phyloP scores from a whole-genome alignment of 2,888 invertebrate species.

The Dyspetes luteomarginatus region DNA sequence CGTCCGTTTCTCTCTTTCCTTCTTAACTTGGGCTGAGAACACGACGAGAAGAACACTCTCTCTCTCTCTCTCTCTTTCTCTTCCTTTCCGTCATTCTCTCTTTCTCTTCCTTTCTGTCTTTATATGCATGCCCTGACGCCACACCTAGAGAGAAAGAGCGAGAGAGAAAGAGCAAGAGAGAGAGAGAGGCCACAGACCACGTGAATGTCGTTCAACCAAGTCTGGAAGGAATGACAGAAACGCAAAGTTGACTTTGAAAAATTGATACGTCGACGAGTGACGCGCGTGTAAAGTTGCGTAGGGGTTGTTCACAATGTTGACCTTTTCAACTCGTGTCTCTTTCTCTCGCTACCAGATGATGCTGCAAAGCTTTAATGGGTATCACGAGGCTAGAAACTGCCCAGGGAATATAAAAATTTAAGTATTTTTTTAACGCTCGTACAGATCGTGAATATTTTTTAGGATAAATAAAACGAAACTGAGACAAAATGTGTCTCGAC shows the following conservation, averaged over 20 bases:
- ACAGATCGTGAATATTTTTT: slow-evolving; percentile 57
- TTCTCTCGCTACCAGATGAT: slow-evolving; percentile 14
- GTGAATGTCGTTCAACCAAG: slow-evolving; percentile 66
- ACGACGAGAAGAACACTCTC: slow-evolving; percentile 40
- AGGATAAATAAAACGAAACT: slow-evolving; percentile 28
- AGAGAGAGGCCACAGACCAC: slow-evolving; percentile 46
- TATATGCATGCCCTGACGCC: slow-evolving; percentile 39
- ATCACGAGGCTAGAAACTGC: slow-evolving; percentile 33
- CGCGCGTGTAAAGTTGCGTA: slow-evolving; percentile 49
- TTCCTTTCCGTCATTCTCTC: slow-evolving; percentile 5
- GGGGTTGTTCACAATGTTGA: slow-evolving; percentile 20
- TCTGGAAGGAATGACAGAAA: slow-evolving; percentile 66
- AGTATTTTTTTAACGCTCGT: slow-evolving; percentile 28
- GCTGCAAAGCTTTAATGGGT: not conserved
- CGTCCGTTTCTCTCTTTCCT: slow-evolving; percentile 58
- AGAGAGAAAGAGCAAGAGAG: slow-evolving; percentile 32
- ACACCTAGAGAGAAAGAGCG: slow-evolving; percentile 16
- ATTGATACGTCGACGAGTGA: slow-evolving; percentile 39
- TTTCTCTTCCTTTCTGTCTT: not conserved
- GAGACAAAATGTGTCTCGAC: slow-evolving; percentile 14
- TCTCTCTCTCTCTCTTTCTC: slow-evolving; percentile 30
- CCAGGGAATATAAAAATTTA: slow-evolving; percentile 5
- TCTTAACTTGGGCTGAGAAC: slow-evolving; percentile 47
- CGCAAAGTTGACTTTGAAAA: slow-evolving; percentile 67
- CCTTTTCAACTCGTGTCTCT: slow-evolving; percentile 38